Percentiles rank a stretch among this genome's conserved stretches.
Conservation (phyloP, 2,113 vertebrate species). For the Meleagris gallopavo region DNA sequence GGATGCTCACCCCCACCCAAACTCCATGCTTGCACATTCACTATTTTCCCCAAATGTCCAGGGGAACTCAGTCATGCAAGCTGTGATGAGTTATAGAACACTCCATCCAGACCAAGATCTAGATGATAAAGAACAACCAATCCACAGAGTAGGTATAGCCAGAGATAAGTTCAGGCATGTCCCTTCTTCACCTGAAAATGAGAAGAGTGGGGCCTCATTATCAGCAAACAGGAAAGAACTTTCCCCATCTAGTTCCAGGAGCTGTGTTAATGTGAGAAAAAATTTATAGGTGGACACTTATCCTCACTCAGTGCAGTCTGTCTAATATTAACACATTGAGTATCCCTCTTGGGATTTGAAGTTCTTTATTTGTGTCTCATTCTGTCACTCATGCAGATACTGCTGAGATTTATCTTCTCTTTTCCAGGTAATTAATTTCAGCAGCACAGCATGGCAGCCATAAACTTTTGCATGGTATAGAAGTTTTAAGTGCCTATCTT, state of each 20-base stretch:
- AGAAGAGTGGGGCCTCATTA: background rate
- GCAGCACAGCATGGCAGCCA: background rate
- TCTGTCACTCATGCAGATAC: background rate
- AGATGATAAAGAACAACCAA: background rate
- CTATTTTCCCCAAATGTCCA: background rate
- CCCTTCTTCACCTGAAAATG: background rate
- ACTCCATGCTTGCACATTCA: background rate
- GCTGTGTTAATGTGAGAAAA: background rate
- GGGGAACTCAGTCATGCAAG: background rate
- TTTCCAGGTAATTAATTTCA: background rate
- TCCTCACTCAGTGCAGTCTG: background rate
- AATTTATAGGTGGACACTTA: background rate
- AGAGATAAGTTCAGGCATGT: background rate
- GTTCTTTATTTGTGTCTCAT: background rate
- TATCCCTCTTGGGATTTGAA: background rate
- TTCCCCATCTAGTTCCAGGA: background rate
- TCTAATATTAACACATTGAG: background rate
- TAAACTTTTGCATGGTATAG: background rate
- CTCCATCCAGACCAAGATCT: background rate
- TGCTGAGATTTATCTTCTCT: background rate
- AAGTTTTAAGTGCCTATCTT: background rate
- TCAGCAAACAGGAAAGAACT: background rate
- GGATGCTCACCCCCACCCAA: accelerated
- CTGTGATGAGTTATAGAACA: background rate
- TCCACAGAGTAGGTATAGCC: background rate